Conservation (phyloP, 2,888 invertebrate genomes). For the Ryuthela nishihirai region DNA sequence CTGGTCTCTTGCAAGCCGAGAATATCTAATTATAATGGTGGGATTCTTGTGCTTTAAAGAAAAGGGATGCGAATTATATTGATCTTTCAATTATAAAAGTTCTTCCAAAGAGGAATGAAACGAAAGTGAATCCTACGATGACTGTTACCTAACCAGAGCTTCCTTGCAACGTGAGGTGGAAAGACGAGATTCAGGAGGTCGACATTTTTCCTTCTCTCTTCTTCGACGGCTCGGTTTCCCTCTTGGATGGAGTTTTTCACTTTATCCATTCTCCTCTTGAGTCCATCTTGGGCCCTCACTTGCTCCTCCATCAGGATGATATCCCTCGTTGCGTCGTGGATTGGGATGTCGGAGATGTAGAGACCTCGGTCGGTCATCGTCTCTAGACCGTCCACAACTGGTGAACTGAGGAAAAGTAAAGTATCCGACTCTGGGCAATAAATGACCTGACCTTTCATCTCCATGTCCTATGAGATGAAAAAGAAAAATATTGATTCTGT, state of each 20-base stretch:
- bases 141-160: conserved; percentile 79
- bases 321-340: conserved; percentile 92
- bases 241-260: conserved; percentile 89
- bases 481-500: no score
- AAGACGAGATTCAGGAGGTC: conserved; percentile 89
- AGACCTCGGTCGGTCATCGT: conserved; percentile 86
- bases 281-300: conserved; percentile 83
- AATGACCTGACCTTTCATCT: conserved; percentile 94
- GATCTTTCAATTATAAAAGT: no score
- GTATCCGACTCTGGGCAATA: conserved; percentile 86
- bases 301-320: conserved; percentile 95
- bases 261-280: conserved; percentile 88
- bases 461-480: conserved; percentile 72
- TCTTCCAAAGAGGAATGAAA: no score
- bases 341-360: conserved; percentile 91
- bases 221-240: conserved; percentile 84
- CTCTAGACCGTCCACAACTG: conserved; percentile 85
- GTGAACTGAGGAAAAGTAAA: conserved; percentile 86
- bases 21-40: no score
- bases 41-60: no score
- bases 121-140: not conserved
- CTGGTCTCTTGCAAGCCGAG: no score
- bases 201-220: conserved; percentile 90
- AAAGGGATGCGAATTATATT: no score
- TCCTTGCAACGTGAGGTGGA: conserved; percentile 88